Base-by-base conservation (phyloP, 2,113 vertebrate genomes). In the Lepidothrix coronata region DNA sequence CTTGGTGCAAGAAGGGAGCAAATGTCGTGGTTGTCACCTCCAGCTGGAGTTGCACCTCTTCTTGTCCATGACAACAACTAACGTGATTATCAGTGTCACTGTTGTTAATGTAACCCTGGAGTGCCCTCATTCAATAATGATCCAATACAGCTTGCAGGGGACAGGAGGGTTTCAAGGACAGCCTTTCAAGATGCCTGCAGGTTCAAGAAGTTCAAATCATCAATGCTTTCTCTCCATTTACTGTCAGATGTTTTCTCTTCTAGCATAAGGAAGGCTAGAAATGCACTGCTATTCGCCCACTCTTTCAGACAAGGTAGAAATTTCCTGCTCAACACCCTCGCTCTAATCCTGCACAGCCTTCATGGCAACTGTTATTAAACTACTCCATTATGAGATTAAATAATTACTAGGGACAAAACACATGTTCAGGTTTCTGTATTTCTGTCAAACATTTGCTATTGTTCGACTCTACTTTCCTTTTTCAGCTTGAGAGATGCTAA, bases 401-500 rank as follows among this genome's bases (percentile, higher is more conserved):
- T 66, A n/a, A 84, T 63, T 82, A 79, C 41, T 78, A 86, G 48
- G 75, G 71, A 95, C 76, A 94, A 82, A 96, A 68, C 7, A 66
- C 49, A 86, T 85, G 55, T 77, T 93, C 72, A 59, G 28, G 33
- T 93, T 91, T 59, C 43, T 85, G 46, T 73, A 54, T 79, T 95
- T 79, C 88, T 90, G 80, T 85, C 77, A 95, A 78, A 72, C 23
- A 37, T 54, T 83, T 74, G 66, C 76, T 90, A 31, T 82, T 93
- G 46, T 79, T 96, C 91, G n/a, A 88, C 20, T 94, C 41, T 37
- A 46, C 46, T 81, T 49, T 91, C 18, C 71, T 93, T 91, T 96
- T 88, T 95, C 54, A 94, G 85, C 76, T 74, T 46, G 35, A 89
- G 67, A 77, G 58, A 88, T 2, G 22, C 75, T 95, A 93, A 97